Evolutionary conservation across 2,113 vertebrate genomes (phyloP), one percentile per base, ranked within the genome.

Genomic region (Serinus canaria): DNA sequence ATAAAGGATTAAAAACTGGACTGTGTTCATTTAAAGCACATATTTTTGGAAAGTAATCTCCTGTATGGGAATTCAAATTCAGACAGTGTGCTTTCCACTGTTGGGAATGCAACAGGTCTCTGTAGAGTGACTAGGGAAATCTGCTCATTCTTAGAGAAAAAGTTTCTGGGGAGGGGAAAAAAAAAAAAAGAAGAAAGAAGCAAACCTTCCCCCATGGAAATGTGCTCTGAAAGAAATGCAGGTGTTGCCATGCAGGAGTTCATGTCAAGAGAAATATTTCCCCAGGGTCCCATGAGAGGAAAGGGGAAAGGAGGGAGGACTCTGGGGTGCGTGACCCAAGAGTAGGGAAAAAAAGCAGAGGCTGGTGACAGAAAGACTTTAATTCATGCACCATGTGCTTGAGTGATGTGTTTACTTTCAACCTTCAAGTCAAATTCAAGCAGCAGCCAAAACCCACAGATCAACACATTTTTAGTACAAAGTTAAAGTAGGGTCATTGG

Each of bases 211-310:
- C 73, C 70, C 33, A 72, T 73, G 56, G 88, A 96, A 95, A 92
- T 60, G 53, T 79, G 33, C 74, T 88, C 68, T 92, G 81, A 90
- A 94, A 97, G 83, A 95, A 97, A 91, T 84, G 93, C 96, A 97
- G 97, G 97, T 98, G 95, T 95, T 91, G 80, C 83, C 90, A 68
- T 9, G 56, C 74, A 94, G 95, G 96, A 92, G 55, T 88, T 88
- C 89, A 87, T 96, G 96, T 96, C 86, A 63, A 97, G 94, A 97
- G 94, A 97, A 97, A 97, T 97, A 97, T 98, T 98, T 97, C 97
- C 90, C 86, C 52, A 88, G 93, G 49, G 74, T 97, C 96, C 95
- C 98, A 73, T 60, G 96, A 92, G 96, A 97, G 96, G 96, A 98
- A 98, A 95, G 75, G 89, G 91, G 67, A 87, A 91, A 83, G 72